A percentile compares a stretch with the other conserved stretches of the same genome.
Evolutionary conservation across 2,888 invertebrate genomes (phyloP).

Genomic region (Macrophya annulata): DNA sequence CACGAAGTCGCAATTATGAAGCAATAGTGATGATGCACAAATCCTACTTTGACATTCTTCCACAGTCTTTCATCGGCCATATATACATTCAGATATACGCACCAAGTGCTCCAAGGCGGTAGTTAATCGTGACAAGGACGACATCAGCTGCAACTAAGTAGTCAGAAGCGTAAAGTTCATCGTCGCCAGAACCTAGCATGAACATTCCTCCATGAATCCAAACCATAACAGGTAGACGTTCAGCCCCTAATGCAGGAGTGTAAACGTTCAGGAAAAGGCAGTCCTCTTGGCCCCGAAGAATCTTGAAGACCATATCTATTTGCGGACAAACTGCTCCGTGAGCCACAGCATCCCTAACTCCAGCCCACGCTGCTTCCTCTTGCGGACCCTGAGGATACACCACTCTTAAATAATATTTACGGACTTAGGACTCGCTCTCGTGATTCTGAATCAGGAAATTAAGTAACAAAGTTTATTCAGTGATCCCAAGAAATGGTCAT

Average conservation of each 20-base stretch:
- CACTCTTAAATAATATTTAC: conserved; percentile 53
- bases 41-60: not conserved
- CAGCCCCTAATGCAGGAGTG: conserved; percentile 71
- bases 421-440: no score
- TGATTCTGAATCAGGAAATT: no score
- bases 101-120: conserved; percentile 30
- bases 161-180: conserved; percentile 77
- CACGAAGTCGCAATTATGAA: not conserved
- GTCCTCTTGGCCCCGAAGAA: conserved; percentile 74
- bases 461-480: no score
- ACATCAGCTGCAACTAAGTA: conserved; percentile 72
- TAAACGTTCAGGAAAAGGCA: conserved; percentile 80
- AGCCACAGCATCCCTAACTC: conserved; percentile 76
- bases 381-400: conserved; percentile 77
- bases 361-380: conserved; percentile 76
- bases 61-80: not conserved
- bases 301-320: conserved; percentile 71
- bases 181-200: conserved; percentile 68
- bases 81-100: not conserved
- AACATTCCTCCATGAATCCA: conserved; percentile 80
- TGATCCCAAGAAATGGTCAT: no score
- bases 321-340: conserved; percentile 77
- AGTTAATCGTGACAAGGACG: conserved; percentile 80
- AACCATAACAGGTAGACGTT: conserved; percentile 81
- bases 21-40: no score